Base-by-base conservation (phyloP, 2,888 invertebrate species). In the Acleris emargana region DNA sequence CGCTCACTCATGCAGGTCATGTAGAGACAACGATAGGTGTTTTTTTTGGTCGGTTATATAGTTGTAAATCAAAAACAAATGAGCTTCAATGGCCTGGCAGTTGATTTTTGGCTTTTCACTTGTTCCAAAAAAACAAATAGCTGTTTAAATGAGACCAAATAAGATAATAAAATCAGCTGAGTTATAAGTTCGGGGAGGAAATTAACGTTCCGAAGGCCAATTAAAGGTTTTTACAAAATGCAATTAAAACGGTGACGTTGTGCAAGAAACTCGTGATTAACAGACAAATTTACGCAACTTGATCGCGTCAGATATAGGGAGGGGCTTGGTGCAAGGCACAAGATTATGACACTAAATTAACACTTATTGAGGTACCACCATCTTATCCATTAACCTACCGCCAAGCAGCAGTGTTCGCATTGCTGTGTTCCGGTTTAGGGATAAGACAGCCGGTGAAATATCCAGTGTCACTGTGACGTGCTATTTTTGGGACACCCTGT, bases 171-270 rank as follows among this genome's bases (percentile, higher is more conserved):
- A 76, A 69, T 73, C 68, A 62, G 68, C 79, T 83, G 83, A 86
- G 83, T 85, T 83, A 85, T 79, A 76, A 73, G 74, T 75, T 75
- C 57, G 51, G 51, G 59, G 18, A 55, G 50, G 59, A 68, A 62
- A 67, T 66, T 67, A 69, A 68, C 59, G 69, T 58, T 61, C 50
- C 75, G 71, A 64, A 58, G 68, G 69, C 76, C 80, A 84, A 84
- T 86, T 84, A 85, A 81, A 80, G 69, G 54, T 64, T 73, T 75
- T 74, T 76, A 77, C 77, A 80, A 80, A 75, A 73, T 77, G 78
- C 77, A 87, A 85, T 88, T 87, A 87, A 87, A 87, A 84, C 86
- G 81, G 87, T 84, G 84, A 75, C 71, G 75, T 88, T 87, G 78
- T 79, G 79, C 76, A 85, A 90, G 74, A 73, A 67, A 70, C 68